Evolutionary conservation across 2,888 invertebrate species (phyloP).

Genomic region (Nesidiocoris tenuis): DNA sequence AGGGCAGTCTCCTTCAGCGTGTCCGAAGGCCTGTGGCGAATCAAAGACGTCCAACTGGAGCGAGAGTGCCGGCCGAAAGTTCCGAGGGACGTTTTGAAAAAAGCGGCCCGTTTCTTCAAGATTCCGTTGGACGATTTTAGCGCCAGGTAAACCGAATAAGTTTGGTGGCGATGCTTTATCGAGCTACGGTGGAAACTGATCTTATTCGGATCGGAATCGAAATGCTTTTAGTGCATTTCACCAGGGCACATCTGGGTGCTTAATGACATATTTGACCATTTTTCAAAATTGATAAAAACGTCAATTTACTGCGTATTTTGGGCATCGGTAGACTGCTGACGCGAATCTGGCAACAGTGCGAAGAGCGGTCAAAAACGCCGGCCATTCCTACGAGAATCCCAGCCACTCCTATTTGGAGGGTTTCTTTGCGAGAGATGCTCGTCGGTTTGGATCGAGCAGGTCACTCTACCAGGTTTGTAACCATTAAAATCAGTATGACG

Average conservation of each 20-base stretch:
- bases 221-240: too few species aligned
- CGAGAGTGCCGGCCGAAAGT: conserved; percentile 30
- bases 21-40: conserved; percentile 30
- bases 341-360: conserved; percentile 15
- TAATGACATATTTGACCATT: too few species aligned
- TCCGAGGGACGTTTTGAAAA: conserved; percentile 18
- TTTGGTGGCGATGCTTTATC: too few species aligned
- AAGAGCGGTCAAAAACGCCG: neutral
- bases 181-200: too few species aligned
- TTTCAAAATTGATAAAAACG: too few species aligned
- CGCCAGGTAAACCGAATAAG: conserved; percentile 22
- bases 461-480: too few species aligned
- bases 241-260: too few species aligned
- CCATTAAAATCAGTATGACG: too few species aligned
- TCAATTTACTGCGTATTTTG: too few species aligned
- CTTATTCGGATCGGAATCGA: too few species aligned
- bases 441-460: conserved; percentile 10
- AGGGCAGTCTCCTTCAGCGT: conserved; percentile 23
- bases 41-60: conserved; percentile 23
- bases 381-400: neutral
- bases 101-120: conserved; percentile 19
- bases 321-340: conserved; percentile 12
- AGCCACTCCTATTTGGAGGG: conserved; percentile 24
- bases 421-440: conserved; percentile 9
- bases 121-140: conserved; percentile 27